Percentiles rank a stretch among this genome's conserved stretches.
Conservation (phyloP, 2,888 invertebrate genomes). For the Xanthia icteritia region DNA sequence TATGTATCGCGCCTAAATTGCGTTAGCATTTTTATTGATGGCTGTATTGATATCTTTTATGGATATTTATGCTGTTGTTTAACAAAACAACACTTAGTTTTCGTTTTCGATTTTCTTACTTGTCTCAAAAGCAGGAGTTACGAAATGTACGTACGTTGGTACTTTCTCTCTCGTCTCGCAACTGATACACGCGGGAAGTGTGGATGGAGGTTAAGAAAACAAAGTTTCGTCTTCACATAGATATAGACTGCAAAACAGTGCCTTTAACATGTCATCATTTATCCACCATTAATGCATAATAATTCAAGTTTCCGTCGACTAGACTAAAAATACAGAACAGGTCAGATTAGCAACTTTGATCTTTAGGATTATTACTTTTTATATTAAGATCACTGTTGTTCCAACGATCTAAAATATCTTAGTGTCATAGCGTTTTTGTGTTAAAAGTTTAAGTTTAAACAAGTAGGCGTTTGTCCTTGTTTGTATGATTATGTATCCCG, state of each 20-base stretch:
- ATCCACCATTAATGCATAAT: constrained; percentile 58
- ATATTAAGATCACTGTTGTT: constrained; percentile 13
- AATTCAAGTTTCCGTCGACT: constrained; percentile 57
- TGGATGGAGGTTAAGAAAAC: constrained; percentile 88
- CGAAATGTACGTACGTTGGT: constrained; percentile 80
- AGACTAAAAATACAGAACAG: constrained; percentile 60
- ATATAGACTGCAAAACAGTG: constrained; percentile 77
- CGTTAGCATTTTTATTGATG: constrained; percentile 64
- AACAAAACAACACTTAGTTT: constrained; percentile 68
- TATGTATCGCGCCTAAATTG: constrained; percentile 58
- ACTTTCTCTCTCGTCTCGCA: constrained; percentile 87
- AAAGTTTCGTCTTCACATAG: constrained; percentile 80
- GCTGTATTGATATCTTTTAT: constrained; percentile 64
- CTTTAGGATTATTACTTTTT: constrained; percentile 54
- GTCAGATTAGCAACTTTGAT: constrained; percentile 64
- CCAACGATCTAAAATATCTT: background rate
- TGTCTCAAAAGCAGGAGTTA: constrained; percentile 81
- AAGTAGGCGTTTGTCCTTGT: constrained; percentile 74
- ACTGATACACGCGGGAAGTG: constrained; percentile 81
- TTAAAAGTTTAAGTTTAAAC: constrained; percentile 31
- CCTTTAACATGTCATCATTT: constrained; percentile 66
- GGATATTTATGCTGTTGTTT: constrained; percentile 61
- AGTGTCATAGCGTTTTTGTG: constrained; percentile 5
- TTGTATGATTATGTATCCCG: constrained; percentile 79
- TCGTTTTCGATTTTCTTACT: constrained; percentile 79